These are phyloP conservation scores for Aspidapion aeneum DNA, from an alignment of 2,888 invertebrate genomes.

Conservation along the genomic window DNA sequence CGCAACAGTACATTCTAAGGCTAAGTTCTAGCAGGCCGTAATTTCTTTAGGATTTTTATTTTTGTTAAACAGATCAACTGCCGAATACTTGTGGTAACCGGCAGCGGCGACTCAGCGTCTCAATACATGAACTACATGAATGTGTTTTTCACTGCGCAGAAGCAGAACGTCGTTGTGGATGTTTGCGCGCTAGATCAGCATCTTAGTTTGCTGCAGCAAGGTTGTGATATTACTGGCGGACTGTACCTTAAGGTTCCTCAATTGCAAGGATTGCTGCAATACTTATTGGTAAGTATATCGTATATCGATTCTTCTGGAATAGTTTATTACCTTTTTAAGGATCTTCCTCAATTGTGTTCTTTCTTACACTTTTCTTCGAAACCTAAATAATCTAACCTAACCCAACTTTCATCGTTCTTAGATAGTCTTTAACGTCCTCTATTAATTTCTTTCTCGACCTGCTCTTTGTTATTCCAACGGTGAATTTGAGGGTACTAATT, in stretches of 20 bases:
- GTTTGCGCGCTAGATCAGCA: constrained; percentile 91
- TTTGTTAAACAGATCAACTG: constrained; percentile 55
- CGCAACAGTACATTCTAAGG: too few relatives aligned
- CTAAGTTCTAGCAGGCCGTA: too few relatives aligned
- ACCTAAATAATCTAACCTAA: too few relatives aligned
- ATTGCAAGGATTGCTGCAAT: constrained; percentile 80
- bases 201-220: constrained; percentile 88
- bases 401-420: too few relatives aligned
- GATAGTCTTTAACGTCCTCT: too few relatives aligned
- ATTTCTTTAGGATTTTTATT: too few relatives aligned
- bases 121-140: constrained; percentile 99
- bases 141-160: constrained; percentile 91
- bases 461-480: too few relatives aligned
- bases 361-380: neutral
- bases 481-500: too few relatives aligned
- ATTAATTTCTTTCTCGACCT: too few relatives aligned
- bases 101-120: constrained; percentile 85
- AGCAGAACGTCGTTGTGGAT: constrained; percentile 84
- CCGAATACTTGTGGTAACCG: constrained; percentile 82
- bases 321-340: neutral
- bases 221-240: constrained; percentile 94
- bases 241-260: constrained; percentile 86
- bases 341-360: neutral
- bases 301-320: too few relatives aligned
- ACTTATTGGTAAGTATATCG: constrained; percentile 65